Base-by-base conservation (phyloP, 2,888 invertebrate genomes). In the Diabrotica balteata region DNA sequence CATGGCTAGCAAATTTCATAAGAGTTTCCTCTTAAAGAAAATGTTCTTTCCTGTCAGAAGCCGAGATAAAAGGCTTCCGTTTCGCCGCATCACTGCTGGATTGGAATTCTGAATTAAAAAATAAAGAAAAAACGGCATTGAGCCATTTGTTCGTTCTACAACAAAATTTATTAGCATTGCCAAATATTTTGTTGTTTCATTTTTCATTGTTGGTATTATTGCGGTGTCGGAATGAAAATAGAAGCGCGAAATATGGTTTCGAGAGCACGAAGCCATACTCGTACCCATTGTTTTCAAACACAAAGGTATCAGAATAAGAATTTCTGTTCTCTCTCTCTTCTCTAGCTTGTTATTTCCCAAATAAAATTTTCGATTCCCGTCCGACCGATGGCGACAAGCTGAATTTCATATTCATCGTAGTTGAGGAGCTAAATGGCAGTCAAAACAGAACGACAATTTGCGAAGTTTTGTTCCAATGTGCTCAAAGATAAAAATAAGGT, bases 401-500 rank as follows among this genome's bases (percentile, higher is more conserved):
- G 44, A 44, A 61, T 61, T 80, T 80, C 80, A 81, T 81, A 80
- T 80, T 80, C 81, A 80, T 79, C 80, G 79, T 61, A 53, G 61
- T 61, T 52, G 61, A 44, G 53, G 53, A 46, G 61, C 61, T 32
- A 32, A 32, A 32, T 32, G 4, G 4, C 32, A 32, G 32, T 4
- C 32, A 32, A 32, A 32, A 32, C 32, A 32, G 32, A 32, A 32
- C 5, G 32, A 32, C 32, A 32, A 32, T 32, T 32, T 32, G 32
- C 32, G 5, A 32, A 32, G 32, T 32, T 32, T 32, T 32, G 32
- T 32, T 32, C 4, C 1, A 32, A 4, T 32, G 32, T 32, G 32
- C 4, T 4, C 32, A 32, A 4, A 32, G 32, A 4, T 32, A 32
- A 4, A 4, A 32, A 32, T 32, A 5, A 32, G 32, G 17, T 17